Conservation (phyloP, 1,140 invertebrate species). For the Drosophila persimilis region DNA sequence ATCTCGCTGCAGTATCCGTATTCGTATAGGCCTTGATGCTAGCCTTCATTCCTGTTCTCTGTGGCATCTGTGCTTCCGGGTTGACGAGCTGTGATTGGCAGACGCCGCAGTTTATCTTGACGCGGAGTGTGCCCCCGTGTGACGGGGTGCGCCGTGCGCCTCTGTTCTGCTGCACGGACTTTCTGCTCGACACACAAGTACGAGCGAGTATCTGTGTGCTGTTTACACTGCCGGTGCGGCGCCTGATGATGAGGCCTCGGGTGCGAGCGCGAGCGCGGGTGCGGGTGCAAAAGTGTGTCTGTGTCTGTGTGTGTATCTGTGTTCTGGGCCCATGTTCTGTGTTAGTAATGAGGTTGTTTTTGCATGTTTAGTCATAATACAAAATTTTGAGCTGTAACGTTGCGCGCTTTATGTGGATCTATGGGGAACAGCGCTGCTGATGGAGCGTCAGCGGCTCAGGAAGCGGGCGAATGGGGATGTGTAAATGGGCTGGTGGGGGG, state of each 20-base stretch:
- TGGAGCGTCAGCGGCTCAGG: constrained; percentile 38
- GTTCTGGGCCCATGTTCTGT: constrained; percentile 27
- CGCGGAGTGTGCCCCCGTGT: too few species aligned
- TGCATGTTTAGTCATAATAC: constrained; percentile 60
- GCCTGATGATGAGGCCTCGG: constrained; percentile 11
- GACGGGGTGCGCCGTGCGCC: too few species aligned
- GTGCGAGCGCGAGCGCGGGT: background rate
- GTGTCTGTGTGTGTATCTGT: constrained; percentile 11
- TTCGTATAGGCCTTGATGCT: too few species aligned
- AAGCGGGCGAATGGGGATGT: constrained; percentile 14
- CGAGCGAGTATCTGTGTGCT: background rate
- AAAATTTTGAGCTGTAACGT: constrained; percentile 40
- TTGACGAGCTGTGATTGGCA: too few species aligned
- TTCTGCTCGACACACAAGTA: too few species aligned
- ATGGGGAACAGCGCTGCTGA: constrained; percentile 47
- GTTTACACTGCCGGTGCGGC: constrained; percentile 12
- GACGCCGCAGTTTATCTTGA: too few species aligned
- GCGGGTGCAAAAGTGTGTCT: background rate
- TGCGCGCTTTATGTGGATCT: constrained; percentile 36
- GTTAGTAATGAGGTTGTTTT: constrained; percentile 57
- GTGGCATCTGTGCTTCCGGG: too few species aligned
- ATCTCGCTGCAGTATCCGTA: too few species aligned
- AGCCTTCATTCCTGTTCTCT: too few species aligned
- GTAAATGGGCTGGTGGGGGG: constrained; percentile 1
- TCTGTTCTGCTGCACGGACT: too few species aligned